These are phyloP conservation scores for Fragariocoptes setiger DNA, from an alignment of 1,140 invertebrate genomes.

Conservation along the genomic window DNA sequence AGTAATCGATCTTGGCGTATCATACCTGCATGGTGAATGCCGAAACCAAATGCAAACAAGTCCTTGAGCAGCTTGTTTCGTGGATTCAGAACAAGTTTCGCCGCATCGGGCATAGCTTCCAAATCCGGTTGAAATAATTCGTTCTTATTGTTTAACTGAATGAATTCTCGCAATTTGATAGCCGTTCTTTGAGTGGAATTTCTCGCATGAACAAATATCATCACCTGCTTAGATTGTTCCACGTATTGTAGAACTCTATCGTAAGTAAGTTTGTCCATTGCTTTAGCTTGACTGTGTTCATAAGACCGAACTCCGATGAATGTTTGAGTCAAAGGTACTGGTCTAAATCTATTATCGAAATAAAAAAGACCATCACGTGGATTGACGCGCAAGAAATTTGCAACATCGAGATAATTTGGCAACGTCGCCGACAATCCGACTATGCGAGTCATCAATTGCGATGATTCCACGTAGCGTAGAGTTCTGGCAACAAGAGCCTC, in stretches of 20 bases:
- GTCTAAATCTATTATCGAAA: conserved; percentile 82
- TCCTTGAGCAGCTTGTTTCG: conserved; percentile 40
- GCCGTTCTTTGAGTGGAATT: conserved; percentile 75
- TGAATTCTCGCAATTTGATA: conserved; percentile 1
- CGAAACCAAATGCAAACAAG: conserved; percentile 56
- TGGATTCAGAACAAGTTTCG: conserved; percentile 25
- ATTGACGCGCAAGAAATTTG: conserved; percentile 71
- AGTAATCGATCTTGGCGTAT: conserved; percentile 44
- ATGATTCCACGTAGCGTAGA: conserved; percentile 61
- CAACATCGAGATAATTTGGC: conserved; percentile 91
- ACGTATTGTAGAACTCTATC: conserved; percentile 64
- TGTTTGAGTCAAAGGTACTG: conserved; percentile 66
- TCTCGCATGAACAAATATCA: conserved; percentile 94
- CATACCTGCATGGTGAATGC: conserved; percentile 88
- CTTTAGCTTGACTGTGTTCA: conserved; percentile 37
- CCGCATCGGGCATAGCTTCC: not conserved
- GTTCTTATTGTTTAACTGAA: conserved; percentile 22
- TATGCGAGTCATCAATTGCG: conserved; percentile 84
- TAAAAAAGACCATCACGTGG: conserved; percentile 70
- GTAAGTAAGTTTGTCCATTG: conserved; percentile 79
- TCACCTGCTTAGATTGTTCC: conserved; percentile 66
- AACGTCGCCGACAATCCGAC: conserved; percentile 89
- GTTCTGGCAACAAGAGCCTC: conserved; percentile 87
- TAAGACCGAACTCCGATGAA: conserved; percentile 63
- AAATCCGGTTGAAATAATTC: conserved; percentile 20